Base-by-base conservation (phyloP, 2,797 vertebrate species). In the Esox masquinongy region DNA sequence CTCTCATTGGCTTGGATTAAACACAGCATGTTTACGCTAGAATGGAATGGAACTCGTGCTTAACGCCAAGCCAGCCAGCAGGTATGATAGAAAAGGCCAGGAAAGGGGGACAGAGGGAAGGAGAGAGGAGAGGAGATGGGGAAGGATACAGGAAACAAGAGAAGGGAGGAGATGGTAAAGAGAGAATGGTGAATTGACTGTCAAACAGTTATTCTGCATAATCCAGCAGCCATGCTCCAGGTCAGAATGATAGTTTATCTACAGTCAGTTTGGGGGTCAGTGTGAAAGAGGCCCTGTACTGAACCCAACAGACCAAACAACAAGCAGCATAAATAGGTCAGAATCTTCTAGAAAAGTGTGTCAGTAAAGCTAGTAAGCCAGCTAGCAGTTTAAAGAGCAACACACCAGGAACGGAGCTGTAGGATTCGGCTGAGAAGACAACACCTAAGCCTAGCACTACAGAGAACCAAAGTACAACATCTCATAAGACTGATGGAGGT, bases 291-390 rank as follows among this genome's bases (percentile, higher is more conserved):
- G 61, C 74, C 79, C 77, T 17, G 51, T 24, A 22, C 70, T 79
- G 67, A 70, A 73, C 73, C 53, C 74, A 14, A 78, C 74, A 36
- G 59, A 75, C 29, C 63, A 82, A 50, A 76, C 68, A 77, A 78
- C 73, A 61, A 31, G 69, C 36, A 51, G 72, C 49, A 74, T 73
- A 76, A 88, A 81, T 74, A 29, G 81, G 77, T 83, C 78, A 80
- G 68, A 82, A 79, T 76, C 71, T 81, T 80, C 80, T 39, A 72
- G 82, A 80, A 75, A 74, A n/a, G 71, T 34, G 31, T 79, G 75
- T 72, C 79, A 75, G 47, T 71, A 66, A 68, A 74, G 79, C 71
- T 74, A 17, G 19, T 49, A 53, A 74, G 75, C 75, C 56, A 49
- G 50, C 50, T n/a, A 50, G 59, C 15, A 31, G 79, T 66, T 64